Conservation (phyloP, 2,888 invertebrate genomes). For the Flabesymbios commensalis region DNA sequence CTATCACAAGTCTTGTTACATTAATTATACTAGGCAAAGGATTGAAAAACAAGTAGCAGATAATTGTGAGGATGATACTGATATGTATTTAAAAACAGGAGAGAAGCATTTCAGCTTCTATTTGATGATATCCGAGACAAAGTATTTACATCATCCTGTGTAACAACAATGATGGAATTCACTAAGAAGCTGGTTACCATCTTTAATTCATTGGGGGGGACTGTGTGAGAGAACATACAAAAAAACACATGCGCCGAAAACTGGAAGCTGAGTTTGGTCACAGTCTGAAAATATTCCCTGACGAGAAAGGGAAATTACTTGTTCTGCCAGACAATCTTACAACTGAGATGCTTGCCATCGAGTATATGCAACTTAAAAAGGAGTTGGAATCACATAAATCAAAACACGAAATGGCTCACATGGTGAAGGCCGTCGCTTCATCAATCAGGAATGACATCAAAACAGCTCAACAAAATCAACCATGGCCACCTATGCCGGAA, state of each 20-base stretch:
- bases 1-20: conserved; percentile 9
- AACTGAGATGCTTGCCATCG: background rate
- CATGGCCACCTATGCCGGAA: background rate
- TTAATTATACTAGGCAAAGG: conserved; percentile 8
- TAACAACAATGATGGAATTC: background rate
- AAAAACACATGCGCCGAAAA: conserved; percentile 16
- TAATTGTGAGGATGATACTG: background rate
- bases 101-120: background rate
- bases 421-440: too few species aligned
- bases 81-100: background rate
- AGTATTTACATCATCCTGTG: background rate
- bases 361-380: background rate
- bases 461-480: background rate
- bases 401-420: too few species aligned
- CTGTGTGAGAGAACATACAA: conserved; percentile 5
- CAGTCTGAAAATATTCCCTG: background rate
- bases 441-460: too few species aligned
- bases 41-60: too few species aligned
- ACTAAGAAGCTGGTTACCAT: background rate
- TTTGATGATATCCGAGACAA: conserved; percentile 1
- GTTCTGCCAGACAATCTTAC: conserved; percentile 3
- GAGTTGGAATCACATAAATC: background rate
- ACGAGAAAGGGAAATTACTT: conserved; percentile 4
- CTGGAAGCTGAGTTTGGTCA: conserved; percentile 4
- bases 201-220: background rate